Evolutionary conservation across 2,888 invertebrate genomes (phyloP).

Genomic region (Drosophila nr. perissopoda): DNA sequence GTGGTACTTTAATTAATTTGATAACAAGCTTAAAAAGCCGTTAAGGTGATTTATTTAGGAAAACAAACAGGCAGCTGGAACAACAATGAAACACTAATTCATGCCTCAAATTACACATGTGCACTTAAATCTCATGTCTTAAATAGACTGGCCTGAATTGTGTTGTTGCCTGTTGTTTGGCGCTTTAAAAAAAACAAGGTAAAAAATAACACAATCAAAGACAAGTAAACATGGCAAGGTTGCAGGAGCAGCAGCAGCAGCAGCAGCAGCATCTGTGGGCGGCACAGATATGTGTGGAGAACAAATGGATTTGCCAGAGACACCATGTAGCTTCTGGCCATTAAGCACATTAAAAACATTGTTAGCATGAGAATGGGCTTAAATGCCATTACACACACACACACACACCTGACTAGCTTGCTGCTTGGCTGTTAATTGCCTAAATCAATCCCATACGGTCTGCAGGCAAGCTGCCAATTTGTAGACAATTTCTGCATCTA

Average conservation of each 20-base stretch:
- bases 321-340: slow-evolving; percentile 19
- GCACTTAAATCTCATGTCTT: neutral
- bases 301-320: slow-evolving; percentile 16
- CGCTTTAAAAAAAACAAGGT: slow-evolving; percentile 37
- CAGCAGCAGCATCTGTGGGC: slow-evolving; percentile 23
- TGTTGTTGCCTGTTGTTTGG: slow-evolving; percentile 48
- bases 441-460: slow-evolving; percentile 70
- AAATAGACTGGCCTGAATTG: slow-evolving; percentile 10
- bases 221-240: slow-evolving; percentile 12
- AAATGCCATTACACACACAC: slow-evolving; percentile 14
- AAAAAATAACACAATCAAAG: slow-evolving; percentile 49
- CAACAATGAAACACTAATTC: neutral
- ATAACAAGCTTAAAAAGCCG: neutral
- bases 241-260: slow-evolving; percentile 1
- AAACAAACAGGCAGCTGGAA: neutral
- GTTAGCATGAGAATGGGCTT: slow-evolving; percentile 9
- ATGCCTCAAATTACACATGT: slow-evolving; percentile 1
- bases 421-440: slow-evolving; percentile 58
- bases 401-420: neutral
- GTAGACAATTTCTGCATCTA: slow-evolving; percentile 51
- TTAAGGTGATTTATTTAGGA: neutral
- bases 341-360: slow-evolving; percentile 41
- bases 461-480: slow-evolving; percentile 71
- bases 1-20: neutral
- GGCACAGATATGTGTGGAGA: slow-evolving; percentile 7